Conservation (phyloP, 2,888 invertebrate genomes). For the Pammene fasciana region DNA sequence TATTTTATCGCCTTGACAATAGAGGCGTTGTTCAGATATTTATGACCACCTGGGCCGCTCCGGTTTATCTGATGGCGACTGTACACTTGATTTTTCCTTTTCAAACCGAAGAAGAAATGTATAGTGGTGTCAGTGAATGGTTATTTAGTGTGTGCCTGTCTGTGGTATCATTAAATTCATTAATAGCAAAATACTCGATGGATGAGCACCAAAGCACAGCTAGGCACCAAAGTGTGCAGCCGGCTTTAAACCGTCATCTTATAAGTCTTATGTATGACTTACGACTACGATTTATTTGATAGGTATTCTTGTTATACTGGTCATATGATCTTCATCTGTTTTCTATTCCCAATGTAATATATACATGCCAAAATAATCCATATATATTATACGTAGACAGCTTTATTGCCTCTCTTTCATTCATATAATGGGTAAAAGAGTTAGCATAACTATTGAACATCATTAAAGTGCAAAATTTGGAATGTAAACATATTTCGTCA, state of each 20-base stretch:
- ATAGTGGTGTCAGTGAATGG: no score
- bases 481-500: slow-evolving; percentile 21
- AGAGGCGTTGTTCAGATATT: no score
- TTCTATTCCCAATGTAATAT: neutral
- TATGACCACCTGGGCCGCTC: no score
- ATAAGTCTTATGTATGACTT: neutral
- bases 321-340: slow-evolving; percentile 14
- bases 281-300: neutral
- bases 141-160: no score
- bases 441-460: neutral
- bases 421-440: neutral
- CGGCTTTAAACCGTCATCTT: neutral
- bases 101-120: no score
- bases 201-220: no score
- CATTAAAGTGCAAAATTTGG: slow-evolving; percentile 11
- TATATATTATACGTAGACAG: neutral
- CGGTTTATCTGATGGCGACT: no score
- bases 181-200: no score
- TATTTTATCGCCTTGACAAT: no score
- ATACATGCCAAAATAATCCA: slow-evolving; percentile 18
- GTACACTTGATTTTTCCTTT: no score
- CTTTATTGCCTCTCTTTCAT: slow-evolving; percentile 7
- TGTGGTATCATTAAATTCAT: no score
- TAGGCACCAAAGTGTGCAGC: neutral
- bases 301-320: neutral